Base-by-base conservation (phyloP, 2,888 invertebrate genomes). In the Girardia tigrina region DNA sequence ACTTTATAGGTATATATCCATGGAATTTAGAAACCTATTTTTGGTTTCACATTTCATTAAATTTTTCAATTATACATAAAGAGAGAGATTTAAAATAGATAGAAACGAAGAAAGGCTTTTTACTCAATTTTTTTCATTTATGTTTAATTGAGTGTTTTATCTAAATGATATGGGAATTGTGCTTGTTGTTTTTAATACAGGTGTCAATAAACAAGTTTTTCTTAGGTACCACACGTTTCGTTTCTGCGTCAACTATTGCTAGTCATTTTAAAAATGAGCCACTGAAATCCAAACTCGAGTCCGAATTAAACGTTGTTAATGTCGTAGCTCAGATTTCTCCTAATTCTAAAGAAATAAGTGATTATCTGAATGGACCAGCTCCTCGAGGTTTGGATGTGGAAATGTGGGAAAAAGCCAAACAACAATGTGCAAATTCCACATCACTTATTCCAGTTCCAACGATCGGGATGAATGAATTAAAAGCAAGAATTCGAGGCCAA, bases 361-460 rank as follows among this genome's bases (percentile, higher is more conserved):
- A 56, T 56, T 56, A 56, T 56, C 23, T 56, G 23, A 56, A 56
- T 56, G 56, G 56, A 4, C 56, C 56, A 4, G n/a, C 56, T 12
- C 56, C 56, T 20, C 4, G 56, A 56, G 56, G 56, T 12, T 2
- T 56, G n/a, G n/a, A 56, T 56, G 8, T 56, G 23, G 56, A 56
- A 16, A 56, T 56, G n/a, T 56, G 56, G 56, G 56, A 56, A 12
- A 56, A n/a, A 16, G 56, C 56, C n/a, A 56, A 56, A 16, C 56
- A 56, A 56, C 56, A 56, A n/a, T 56, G 56, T 16, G n/a, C 56
- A 8, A 16, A 16, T 56, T 56, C 56, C 4, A 56, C 6, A 20
- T 56, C 56, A 12, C 6, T 56, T 12, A 90, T 98, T 81, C 97
- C 97, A 0, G 91, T 93, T 14, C 92, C 94, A 0, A 90, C 97